Base-by-base conservation (phyloP, 2,888 invertebrate species). In the Aporophyla lueneburgensis region DNA sequence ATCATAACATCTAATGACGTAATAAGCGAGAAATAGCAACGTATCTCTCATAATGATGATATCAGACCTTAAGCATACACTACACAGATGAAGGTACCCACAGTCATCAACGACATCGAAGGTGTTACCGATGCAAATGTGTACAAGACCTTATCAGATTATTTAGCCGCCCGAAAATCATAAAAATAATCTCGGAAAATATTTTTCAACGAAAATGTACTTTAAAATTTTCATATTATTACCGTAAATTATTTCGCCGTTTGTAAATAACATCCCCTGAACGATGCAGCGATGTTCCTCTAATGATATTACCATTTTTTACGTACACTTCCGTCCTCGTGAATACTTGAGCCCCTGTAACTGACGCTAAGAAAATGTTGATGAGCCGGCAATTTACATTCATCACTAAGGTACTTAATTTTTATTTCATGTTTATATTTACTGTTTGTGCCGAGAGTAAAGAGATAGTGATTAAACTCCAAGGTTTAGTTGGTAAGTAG, bases 241-340 rank as follows among this genome's bases (percentile, higher is more conserved):
- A 79, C n/a, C 61, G 72, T 85, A 79, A 79, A 85, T 80, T 84
- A 83, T 85, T 75, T 66, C 68, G 80, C 73, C 76, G 80, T 86
- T 81, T 84, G 71, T 82, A 78, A 89, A 90, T 87, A 90, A 90
- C 86, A 87, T 81, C 85, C 83, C 84, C 73, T 78, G 82, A 85
- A 86, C 84, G 82, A 85, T 91, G 89, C 89, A 89, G 83, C 81
- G 80, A 79, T 83, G 86, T 85, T 87, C 83, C 88, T 88, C 86
- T 92, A 93, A 95, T 93, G 92, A 91, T 92, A 94, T 95, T 94
- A 93, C 89, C 91, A 93, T 93, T 93, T 94, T 86, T 94, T 93
- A 79, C 78, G 79, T 78, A 78, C 89, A 91, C 90, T 91, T 92
- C 89, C 92, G 88, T 90, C 89, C 93, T 95, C 93, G 94, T 94